A percentile compares a stretch with the other conserved stretches of the same genome.
These are phyloP conservation scores for Eueides isabella DNA, from an alignment of 1,140 invertebrate species.

Conservation along the genomic window DNA sequence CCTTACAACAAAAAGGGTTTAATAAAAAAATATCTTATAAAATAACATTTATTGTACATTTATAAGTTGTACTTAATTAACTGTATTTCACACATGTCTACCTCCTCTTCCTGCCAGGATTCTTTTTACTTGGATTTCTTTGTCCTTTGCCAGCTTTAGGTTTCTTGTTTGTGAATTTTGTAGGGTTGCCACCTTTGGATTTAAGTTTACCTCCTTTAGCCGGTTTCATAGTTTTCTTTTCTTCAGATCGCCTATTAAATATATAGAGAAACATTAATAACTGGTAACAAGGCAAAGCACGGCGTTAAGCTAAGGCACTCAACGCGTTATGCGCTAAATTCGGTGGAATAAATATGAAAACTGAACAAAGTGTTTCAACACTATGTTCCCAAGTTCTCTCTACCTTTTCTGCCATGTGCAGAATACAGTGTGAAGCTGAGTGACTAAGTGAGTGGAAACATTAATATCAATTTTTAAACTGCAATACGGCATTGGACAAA, in stretches of 20 bases:
- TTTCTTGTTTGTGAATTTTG: conserved; percentile 79
- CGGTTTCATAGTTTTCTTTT: conserved; percentile 78
- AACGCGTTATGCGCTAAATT: too few relatives aligned
- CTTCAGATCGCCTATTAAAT: conserved; percentile 69
- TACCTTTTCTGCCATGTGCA: too few relatives aligned
- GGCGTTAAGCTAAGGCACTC: too few relatives aligned
- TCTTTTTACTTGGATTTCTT: conserved; percentile 84
- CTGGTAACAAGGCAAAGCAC: too few relatives aligned
- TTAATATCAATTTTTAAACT: too few relatives aligned
- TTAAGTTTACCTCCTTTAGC: conserved; percentile 73
- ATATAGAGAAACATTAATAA: not conserved
- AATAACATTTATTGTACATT: not conserved
- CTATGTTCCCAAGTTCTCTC: too few relatives aligned
- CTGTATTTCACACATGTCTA: conserved; percentile 49
- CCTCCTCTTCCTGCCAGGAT: conserved; percentile 84
- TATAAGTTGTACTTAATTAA: not conserved
- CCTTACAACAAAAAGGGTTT: too few relatives aligned
- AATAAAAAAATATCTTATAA: conserved; percentile 1
- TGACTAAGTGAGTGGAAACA: too few relatives aligned
- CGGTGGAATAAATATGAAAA: too few relatives aligned
- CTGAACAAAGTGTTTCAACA: too few relatives aligned
- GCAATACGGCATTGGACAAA: too few relatives aligned
- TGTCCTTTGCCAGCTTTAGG: conserved; percentile 85
- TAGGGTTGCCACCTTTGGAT: conserved; percentile 69
- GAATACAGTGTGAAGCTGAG: too few relatives aligned